Conservation (phyloP, 2,888 invertebrate species). For the Ceramica pisi region DNA sequence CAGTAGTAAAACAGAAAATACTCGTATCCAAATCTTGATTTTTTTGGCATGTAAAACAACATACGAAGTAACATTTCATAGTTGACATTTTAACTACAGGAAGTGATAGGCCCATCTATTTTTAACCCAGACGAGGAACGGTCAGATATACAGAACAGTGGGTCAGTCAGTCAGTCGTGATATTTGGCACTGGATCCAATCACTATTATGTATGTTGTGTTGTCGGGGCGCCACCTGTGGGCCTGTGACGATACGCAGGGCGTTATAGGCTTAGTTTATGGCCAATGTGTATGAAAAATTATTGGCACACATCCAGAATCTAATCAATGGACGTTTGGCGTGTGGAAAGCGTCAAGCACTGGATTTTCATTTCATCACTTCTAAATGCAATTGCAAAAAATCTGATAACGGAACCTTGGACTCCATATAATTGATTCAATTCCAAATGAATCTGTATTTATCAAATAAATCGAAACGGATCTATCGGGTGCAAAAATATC, state of each 20-base stretch:
- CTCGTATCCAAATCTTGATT: too few species aligned
- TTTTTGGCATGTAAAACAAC: neutral
- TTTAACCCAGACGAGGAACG: constrained; percentile 20
- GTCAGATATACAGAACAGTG: constrained; percentile 47
- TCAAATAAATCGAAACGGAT: constrained; percentile 45
- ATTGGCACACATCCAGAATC: constrained; percentile 60
- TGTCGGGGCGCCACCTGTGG: constrained; percentile 36
- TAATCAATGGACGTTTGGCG: constrained; percentile 40
- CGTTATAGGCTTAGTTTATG: constrained; percentile 46
- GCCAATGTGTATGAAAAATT: constrained; percentile 49
- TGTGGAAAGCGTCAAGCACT: constrained; percentile 27
- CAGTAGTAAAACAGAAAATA: neutral
- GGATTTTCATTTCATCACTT: constrained; percentile 23
- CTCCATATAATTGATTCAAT: constrained; percentile 27
- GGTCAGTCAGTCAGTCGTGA: constrained; percentile 59
- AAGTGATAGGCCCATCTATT: constrained; percentile 39
- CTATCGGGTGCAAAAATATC: constrained; percentile 44
- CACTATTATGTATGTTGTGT: constrained; percentile 48
- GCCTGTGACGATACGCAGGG: constrained; percentile 42
- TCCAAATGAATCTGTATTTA: constrained; percentile 18
- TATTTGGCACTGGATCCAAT: constrained; percentile 54
- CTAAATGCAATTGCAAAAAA: constrained; percentile 30
- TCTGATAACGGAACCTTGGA: neutral
- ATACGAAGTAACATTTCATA: neutral
- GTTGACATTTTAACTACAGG: constrained; percentile 25